Base-by-base conservation (phyloP, 2,113 vertebrate species). In the Leuciscus idus region DNA sequence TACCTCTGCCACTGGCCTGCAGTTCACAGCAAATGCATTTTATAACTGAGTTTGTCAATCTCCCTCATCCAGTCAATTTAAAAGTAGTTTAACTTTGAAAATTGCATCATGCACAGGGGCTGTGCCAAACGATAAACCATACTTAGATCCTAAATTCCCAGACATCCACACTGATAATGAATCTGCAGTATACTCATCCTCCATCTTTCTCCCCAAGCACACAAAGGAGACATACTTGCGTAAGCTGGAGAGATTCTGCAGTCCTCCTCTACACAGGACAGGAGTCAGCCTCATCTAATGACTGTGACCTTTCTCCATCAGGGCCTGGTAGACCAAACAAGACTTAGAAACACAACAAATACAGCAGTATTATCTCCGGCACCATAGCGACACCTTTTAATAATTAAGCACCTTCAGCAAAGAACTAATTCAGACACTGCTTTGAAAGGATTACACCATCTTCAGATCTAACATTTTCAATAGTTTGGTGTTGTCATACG, bases 271-370 rank as follows among this genome's bases (percentile, higher is more conserved):
- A 28, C 61, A 82, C 33, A 87, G 48, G 59, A 30, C 50, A 86
- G 26, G 23, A 84, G 79, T 78, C 62, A 72, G 17, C 9, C 77
- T 82, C 50, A 73, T 82, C 77, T 82, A 82, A 85, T 82, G 72
- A 76, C 80, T 62, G 33, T 87, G 85, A 89, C 88, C 88, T 89
- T 85, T 89, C 62, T 26, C 46, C 72, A 52, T 28, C 46, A 77
- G 62, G 46, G 15, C 59, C 72, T 77, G 55, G 23, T 21, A 74
- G 59, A 89, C 74, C 78, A 86, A 86, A 62, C 76, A 70, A 6
- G 68, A 73, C 66, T 86, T 55, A 62, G 76, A 83, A 43, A n/a
- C 39, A 39, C 39, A 70, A 76, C 61, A 82, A 83, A 66, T 61
- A 26, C 33, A 46, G 46, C 62, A 33, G 55, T 73, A 80, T 84